Percentiles rank a stretch among this genome's conserved stretches.
These are phyloP conservation scores for Drosophila planitibia DNA, from an alignment of 2,888 invertebrate species.

Conservation along the genomic window DNA sequence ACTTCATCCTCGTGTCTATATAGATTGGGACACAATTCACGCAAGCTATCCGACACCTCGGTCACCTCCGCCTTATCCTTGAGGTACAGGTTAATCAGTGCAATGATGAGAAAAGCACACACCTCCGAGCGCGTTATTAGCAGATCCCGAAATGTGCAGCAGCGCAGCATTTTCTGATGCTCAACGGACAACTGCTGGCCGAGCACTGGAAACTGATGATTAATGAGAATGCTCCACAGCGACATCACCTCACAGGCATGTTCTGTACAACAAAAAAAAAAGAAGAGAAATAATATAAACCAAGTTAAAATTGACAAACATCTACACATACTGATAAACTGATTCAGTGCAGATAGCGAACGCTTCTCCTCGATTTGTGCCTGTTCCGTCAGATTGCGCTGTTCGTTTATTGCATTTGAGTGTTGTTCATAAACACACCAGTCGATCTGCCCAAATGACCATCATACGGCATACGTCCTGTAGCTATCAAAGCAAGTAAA, in stretches of 20 bases:
- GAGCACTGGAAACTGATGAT: conserved; percentile 95
- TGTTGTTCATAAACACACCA: conserved; percentile 64
- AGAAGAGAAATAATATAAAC: neutral
- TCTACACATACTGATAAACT: conserved; percentile 87
- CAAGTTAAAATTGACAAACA: neutral
- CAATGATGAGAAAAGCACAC: conserved; percentile 91
- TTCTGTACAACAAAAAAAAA: conserved; percentile 76
- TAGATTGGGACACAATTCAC: conserved; percentile 96
- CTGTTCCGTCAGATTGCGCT: conserved; percentile 84
- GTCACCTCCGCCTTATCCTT: conserved; percentile 98
- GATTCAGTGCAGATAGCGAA: conserved; percentile 91
- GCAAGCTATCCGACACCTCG: conserved; percentile 93
- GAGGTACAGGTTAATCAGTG: conserved; percentile 95
- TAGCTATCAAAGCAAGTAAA: conserved; percentile 48
- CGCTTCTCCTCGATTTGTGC: conserved; percentile 89
- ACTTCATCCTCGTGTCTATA: conserved; percentile 98
- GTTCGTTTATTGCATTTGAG: conserved; percentile 73
- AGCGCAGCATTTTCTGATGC: conserved; percentile 88
- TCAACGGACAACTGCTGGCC: conserved; percentile 89
- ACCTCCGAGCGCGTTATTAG: conserved; percentile 87
- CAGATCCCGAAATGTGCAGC: conserved; percentile 87
- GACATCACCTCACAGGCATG: conserved; percentile 95
- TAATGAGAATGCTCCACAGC: conserved; percentile 96
- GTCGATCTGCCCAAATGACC: conserved; percentile 68
- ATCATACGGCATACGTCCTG: conserved; percentile 63